Evolutionary conservation across 2,797 vertebrate species (phyloP).

Genomic region (Nasua narica): DNA sequence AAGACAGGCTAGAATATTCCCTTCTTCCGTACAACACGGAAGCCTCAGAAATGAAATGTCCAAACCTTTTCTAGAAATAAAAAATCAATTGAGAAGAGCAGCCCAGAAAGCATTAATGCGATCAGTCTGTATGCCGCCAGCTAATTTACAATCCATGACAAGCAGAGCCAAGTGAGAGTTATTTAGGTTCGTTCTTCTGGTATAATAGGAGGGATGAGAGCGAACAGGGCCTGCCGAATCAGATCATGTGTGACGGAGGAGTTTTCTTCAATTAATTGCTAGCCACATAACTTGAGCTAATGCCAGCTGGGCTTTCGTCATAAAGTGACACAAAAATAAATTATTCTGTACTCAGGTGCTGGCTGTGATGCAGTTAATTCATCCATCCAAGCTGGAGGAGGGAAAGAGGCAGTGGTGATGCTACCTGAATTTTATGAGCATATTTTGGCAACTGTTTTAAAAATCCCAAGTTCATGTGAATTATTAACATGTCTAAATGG

Average conservation of each 20-base stretch:
- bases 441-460: constrained; percentile 15
- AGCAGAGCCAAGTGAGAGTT: constrained; percentile 50
- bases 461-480: background rate
- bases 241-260: constrained; percentile 55
- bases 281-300: constrained; percentile 78
- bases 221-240: constrained; percentile 75
- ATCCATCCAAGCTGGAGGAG: background rate
- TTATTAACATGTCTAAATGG: background rate
- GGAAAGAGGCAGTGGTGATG: background rate
- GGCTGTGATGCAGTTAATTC: constrained; percentile 56
- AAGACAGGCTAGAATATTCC: background rate
- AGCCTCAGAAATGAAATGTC: background rate
- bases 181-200: constrained; percentile 54
- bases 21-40: background rate
- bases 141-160: constrained; percentile 42
- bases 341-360: constrained; percentile 66
- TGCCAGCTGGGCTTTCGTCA: constrained; percentile 74
- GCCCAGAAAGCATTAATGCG: constrained; percentile 53
- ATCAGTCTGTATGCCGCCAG: constrained; percentile 4
- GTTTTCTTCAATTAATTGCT: constrained; percentile 82
- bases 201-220: constrained; percentile 43
- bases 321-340: constrained; percentile 75
- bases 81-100: constrained; percentile 54
- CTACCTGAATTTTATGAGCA: background rate
- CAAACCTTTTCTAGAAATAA: constrained; percentile 53